Conservation (phyloP, 2,797 vertebrate species). For the Darevskia mixta region DNA sequence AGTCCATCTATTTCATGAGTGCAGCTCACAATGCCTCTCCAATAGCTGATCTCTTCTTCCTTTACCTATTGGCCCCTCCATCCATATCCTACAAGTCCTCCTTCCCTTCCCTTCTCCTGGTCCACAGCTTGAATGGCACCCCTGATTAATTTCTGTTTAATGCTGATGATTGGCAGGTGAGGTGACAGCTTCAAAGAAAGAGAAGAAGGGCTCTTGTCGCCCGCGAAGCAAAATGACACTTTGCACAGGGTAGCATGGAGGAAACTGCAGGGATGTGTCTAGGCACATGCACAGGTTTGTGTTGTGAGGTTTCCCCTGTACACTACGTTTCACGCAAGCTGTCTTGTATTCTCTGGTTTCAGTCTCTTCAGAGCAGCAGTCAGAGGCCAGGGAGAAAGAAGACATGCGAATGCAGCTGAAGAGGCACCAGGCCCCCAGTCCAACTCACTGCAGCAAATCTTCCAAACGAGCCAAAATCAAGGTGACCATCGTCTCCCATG, state of each 20-base stretch:
- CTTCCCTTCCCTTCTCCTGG: not conserved
- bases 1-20: not conserved
- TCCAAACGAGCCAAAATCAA: slow-evolving; percentile 97
- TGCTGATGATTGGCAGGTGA: not conserved
- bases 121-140: not conserved
- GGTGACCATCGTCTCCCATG: slow-evolving; percentile 95
- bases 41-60: not conserved
- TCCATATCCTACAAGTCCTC: not conserved
- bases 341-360: slow-evolving; percentile 83
- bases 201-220: not conserved
- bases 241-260: not conserved
- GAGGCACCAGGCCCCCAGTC: slow-evolving; percentile 89
- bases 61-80: not conserved
- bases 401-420: slow-evolving; percentile 89
- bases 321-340: not conserved
- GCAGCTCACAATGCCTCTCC: not conserved
- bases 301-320: not conserved
- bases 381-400: slow-evolving; percentile 87
- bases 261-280: slow-evolving; percentile 11
- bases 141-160: too few relatives aligned
- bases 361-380: slow-evolving; percentile 88
- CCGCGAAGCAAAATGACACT: not conserved
- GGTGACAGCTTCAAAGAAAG: not conserved
- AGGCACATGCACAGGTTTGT: not conserved
- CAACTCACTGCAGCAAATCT: slow-evolving; percentile 82